Conservation (phyloP, 2,797 vertebrate genomes). For the Australoheros facetus region DNA sequence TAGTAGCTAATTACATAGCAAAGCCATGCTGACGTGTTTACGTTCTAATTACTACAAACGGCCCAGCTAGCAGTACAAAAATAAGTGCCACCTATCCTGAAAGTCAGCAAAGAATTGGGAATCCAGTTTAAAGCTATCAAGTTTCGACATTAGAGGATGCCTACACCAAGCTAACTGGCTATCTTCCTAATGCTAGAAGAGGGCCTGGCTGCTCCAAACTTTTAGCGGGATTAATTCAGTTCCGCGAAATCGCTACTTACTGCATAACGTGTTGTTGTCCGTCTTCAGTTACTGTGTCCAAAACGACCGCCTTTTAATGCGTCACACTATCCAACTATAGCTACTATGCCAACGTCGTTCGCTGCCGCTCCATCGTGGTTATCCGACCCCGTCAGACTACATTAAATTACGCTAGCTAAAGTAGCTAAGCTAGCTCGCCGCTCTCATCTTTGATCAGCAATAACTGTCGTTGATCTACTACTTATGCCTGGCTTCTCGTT, state of each 20-base stretch:
- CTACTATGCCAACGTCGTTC: background rate
- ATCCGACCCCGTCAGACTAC: conserved; percentile 31
- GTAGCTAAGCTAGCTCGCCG: conserved; percentile 7
- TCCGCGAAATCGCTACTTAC: conserved; percentile 57
- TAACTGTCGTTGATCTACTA: conserved; percentile 27
- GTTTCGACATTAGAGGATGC: background rate
- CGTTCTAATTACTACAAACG: background rate
- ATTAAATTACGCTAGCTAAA: conserved; percentile 23
- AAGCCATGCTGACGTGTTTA: background rate
- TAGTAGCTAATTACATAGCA: conserved; percentile 11
- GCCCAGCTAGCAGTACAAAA: accelerated
- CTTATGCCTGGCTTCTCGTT: conserved; percentile 18
- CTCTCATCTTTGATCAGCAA: conserved; percentile 8
- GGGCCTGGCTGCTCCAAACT: conserved; percentile 34
- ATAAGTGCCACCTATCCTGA: accelerated
- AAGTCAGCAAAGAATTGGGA: background rate
- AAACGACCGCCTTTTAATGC: background rate
- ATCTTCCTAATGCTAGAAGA: conserved; percentile 18
- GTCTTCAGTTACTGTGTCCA: conserved; percentile 1
- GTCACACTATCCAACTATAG: background rate
- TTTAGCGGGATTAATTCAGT: conserved; percentile 41
- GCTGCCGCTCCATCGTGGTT: conserved; percentile 42
- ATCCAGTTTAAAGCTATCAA: background rate
- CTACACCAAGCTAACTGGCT: conserved; percentile 40
- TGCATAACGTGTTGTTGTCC: conserved; percentile 59